Evolutionary conservation across 2,113 vertebrate genomes (phyloP).

Genomic region (Orthonyx spaldingii): DNA sequence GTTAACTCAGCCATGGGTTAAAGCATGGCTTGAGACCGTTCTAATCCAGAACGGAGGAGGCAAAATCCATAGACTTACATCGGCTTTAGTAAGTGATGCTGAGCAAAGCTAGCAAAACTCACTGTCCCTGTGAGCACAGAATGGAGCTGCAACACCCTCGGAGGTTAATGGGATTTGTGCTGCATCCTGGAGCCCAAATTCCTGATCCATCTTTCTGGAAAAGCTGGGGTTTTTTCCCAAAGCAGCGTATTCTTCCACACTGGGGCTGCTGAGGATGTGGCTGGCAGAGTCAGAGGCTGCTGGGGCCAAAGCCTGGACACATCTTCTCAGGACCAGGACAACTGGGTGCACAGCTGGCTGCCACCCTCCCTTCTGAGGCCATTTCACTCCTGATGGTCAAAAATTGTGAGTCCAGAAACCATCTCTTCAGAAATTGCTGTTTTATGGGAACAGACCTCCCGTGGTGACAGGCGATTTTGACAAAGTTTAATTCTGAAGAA

Average conservation of each 20-base stretch:
- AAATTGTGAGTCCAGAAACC: accelerated
- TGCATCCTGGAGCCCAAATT: background rate
- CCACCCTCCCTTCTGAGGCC: accelerated
- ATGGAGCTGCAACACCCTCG: background rate
- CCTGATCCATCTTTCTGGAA: background rate
- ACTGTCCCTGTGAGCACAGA: background rate
- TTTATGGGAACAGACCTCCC: background rate
- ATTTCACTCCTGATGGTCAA: background rate
- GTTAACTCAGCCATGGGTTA: constrained; percentile 5
- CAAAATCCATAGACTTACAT: background rate
- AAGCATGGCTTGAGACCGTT: background rate
- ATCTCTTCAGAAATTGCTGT: background rate
- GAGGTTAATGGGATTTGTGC: background rate
- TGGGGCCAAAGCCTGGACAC: background rate
- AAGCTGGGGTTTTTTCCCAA: background rate
- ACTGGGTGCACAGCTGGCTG: accelerated
- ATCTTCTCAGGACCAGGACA: background rate
- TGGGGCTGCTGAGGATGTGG: background rate
- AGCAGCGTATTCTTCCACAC: accelerated
- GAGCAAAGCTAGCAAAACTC: background rate
- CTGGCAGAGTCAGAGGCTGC: background rate
- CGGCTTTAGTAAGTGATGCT: background rate
- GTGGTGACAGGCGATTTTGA: accelerated
- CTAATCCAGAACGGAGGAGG: background rate
- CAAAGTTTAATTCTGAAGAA: background rate